Conservation (phyloP, 2,113 vertebrate species). For the Rhinolophus sinicus region DNA sequence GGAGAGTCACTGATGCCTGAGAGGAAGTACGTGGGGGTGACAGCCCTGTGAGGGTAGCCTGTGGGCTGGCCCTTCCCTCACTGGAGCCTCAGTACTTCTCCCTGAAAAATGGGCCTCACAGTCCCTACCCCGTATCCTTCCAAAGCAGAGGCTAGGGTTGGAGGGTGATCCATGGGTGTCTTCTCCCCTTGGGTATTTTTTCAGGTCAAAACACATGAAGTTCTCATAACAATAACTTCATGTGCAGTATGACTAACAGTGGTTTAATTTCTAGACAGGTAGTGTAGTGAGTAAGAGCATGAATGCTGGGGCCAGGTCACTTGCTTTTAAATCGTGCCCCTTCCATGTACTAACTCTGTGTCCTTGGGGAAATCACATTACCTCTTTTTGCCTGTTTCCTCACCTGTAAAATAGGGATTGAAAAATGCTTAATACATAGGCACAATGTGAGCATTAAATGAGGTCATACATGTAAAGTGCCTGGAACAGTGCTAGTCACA, state of each 20-base stretch:
- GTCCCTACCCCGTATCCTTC: neutral
- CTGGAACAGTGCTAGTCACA: neutral
- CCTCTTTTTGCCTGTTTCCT: neutral
- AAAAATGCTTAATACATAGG: slow-evolving; percentile 21
- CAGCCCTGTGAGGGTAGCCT: neutral
- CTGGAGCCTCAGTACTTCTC: neutral
- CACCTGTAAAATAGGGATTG: neutral
- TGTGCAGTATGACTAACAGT: neutral
- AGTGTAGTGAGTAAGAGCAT: neutral
- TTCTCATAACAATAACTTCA: neutral
- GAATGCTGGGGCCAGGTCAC: neutral
- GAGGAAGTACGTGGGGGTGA: neutral
- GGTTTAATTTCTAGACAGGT: neutral
- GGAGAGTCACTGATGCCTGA: neutral
- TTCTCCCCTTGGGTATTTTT: neutral
- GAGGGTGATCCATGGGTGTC: neutral
- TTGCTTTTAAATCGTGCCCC: neutral
- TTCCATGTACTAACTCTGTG: neutral
- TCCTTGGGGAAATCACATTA: slow-evolving; percentile 37
- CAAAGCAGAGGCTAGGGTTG: neutral
- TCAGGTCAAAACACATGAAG: slow-evolving; percentile 26
- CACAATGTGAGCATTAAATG: neutral
- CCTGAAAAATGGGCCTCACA: neutral
- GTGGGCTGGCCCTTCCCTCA: neutral
- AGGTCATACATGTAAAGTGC: neutral